phyloP scores from a whole-genome alignment of 2,113 vertebrate species.

The Hyaena hyaena region DNA sequence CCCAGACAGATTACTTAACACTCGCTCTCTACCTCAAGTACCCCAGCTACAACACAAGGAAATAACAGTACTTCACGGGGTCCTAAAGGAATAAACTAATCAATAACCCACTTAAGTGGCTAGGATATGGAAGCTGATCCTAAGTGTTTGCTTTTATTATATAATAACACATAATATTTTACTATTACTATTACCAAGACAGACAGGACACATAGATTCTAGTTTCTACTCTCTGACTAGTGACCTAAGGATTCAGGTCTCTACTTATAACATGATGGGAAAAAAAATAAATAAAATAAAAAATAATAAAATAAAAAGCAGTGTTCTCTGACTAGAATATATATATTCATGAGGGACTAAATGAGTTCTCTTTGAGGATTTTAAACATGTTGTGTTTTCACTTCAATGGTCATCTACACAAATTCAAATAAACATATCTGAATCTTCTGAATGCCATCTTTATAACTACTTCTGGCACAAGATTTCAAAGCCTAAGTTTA shows the following conservation, averaged over 20 bases:
- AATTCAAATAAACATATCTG: background rate
- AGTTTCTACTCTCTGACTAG: background rate
- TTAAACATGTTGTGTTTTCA: constrained; percentile 16
- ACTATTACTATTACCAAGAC: background rate
- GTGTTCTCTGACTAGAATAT: background rate
- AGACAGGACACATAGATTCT: background rate
- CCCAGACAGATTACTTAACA: background rate
- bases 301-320: background rate
- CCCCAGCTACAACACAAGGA: background rate
- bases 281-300: background rate
- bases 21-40: background rate
- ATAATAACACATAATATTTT: background rate
- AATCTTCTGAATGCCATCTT: constrained; percentile 44
- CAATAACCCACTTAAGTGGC: background rate
- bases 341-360: background rate
- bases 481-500: constrained; percentile 3
- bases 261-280: background rate
- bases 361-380: background rate
- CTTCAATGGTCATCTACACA: constrained; percentile 6
- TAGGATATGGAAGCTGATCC: background rate
- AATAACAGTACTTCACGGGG: background rate
- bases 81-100: background rate
- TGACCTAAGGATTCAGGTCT: background rate
- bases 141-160: background rate
- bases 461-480: constrained; percentile 16